Base-by-base conservation (phyloP, 1,140 invertebrate genomes). In the Heterodera carotae region DNA sequence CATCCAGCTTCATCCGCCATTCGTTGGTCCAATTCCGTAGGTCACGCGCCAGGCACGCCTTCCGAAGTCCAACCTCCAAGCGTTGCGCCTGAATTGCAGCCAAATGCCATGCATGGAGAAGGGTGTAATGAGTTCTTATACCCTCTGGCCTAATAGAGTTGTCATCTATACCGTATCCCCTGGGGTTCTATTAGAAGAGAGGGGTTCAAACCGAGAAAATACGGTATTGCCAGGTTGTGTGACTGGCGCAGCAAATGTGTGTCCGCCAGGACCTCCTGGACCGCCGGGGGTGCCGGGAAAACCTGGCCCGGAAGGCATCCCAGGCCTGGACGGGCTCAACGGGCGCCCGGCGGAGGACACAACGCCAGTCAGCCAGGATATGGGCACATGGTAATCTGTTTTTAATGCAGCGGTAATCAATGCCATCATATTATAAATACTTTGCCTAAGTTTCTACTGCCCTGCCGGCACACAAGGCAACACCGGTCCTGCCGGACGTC, bases 221-320 rank as follows among this genome's bases (percentile, higher is more conserved):
- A 6, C 33, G n/a, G n/a, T 2, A 81, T 34, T 12, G 62, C 22
- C 36, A 68, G 76, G 82, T 53, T 85, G 85, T 60, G 36, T 68
- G 31, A 85, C 80, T 27, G 81, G 81, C 1, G 53, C 53, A 12
- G 72, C 72, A 34, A 84, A 86, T 78, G 84, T 82, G 36, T 86
- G 85, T 75, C 85, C 85, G 43, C 77, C 86, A 56, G 84, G 84
- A 75, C 84, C 84, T n/a, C 74, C 81, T 10, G 84, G 83, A 79
- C 83, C 84, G 18, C 80, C 83, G 73, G 83, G 81, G 48, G 59
- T 73, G 33, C 62, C 67, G 48, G 81, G 81, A 2, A 36, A 67
- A 2, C 73, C 84, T 27, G 82, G 82, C 59, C 74, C 69, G 31
- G 84, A 85, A 29, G 82, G 82, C 31, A 22, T 67, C 8, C 68